A percentile compares a stretch with the other conserved stretches of the same genome.
Conservation (phyloP, 2,113 vertebrate species). For the Micromys minutus region DNA sequence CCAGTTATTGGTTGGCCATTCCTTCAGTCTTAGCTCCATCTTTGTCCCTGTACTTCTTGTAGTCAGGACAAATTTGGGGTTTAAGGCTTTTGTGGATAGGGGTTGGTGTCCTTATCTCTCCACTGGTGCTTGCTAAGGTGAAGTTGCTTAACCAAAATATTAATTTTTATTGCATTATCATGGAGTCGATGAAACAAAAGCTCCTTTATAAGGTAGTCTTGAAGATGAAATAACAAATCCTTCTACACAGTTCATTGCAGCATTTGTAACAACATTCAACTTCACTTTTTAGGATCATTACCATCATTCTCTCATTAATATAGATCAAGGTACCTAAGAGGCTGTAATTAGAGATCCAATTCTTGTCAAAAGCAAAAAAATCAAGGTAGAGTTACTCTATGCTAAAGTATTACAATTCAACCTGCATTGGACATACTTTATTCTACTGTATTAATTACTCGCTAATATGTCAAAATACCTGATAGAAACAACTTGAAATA, state of each 20-base stretch:
- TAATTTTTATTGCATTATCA: slow-evolving; percentile 11
- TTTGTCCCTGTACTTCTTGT: too few species aligned
- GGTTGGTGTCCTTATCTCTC: too few species aligned
- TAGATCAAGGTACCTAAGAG: not conserved
- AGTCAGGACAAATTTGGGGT: too few species aligned
- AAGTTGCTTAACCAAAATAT: not conserved
- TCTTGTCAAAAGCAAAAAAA: not conserved
- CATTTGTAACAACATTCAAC: not conserved
- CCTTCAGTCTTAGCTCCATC: too few species aligned
- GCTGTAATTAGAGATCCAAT: not conserved
- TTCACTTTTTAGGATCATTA: not conserved
- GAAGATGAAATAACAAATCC: slow-evolving; percentile 32
- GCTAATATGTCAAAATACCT: not conserved
- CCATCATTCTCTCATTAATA: slow-evolving; percentile 13
- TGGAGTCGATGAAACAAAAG: not conserved
- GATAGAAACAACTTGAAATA: not conserved
- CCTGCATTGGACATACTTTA: not conserved
- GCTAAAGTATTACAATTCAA: not conserved
- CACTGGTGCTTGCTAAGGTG: not conserved
- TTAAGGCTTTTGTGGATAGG: too few species aligned
- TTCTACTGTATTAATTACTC: not conserved
- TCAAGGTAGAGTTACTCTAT: not conserved
- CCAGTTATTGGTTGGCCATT: too few species aligned
- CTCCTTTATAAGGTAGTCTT: not conserved
- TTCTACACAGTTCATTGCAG: not conserved